Evolutionary conservation across 1,140 invertebrate genomes (phyloP).

Genomic region (Penaeus indicus): DNA sequence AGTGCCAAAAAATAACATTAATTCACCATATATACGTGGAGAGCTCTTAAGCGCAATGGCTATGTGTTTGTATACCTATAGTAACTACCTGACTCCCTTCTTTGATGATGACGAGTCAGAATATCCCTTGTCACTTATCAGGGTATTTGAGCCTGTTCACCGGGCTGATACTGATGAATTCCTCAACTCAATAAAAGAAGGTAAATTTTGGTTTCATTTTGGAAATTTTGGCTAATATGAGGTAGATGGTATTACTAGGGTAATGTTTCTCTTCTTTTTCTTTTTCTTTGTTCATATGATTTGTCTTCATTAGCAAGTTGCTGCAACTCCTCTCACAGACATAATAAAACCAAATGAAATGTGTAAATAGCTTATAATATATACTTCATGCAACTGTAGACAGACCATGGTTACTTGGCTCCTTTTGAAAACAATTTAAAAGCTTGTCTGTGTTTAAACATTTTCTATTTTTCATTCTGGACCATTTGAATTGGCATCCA

Average conservation of each 20-base stretch:
- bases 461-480: too few species aligned
- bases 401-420: neutral
- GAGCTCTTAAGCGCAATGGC: constrained; percentile 44
- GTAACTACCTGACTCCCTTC: constrained; percentile 58
- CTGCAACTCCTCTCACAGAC: too few species aligned
- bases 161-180: constrained; percentile 57
- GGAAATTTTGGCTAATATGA: neutral
- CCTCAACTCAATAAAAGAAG: constrained; percentile 53
- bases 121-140: constrained; percentile 62
- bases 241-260: neutral
- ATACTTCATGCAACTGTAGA: too few species aligned
- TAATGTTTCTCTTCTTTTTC: neutral
- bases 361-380: too few species aligned
- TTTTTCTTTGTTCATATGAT: neutral
- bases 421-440: too few species aligned
- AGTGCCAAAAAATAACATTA: neutral
- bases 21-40: neutral
- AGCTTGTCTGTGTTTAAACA: too few species aligned
- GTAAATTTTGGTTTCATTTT: neutral
- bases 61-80: constrained; percentile 62
- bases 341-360: too few species aligned
- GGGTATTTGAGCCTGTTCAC: constrained; percentile 61
- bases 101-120: constrained; percentile 61
- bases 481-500: too few species aligned
- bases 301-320: neutral